phyloP scores from a whole-genome alignment of 2,113 vertebrate species.

The Sciurus niger region DNA sequence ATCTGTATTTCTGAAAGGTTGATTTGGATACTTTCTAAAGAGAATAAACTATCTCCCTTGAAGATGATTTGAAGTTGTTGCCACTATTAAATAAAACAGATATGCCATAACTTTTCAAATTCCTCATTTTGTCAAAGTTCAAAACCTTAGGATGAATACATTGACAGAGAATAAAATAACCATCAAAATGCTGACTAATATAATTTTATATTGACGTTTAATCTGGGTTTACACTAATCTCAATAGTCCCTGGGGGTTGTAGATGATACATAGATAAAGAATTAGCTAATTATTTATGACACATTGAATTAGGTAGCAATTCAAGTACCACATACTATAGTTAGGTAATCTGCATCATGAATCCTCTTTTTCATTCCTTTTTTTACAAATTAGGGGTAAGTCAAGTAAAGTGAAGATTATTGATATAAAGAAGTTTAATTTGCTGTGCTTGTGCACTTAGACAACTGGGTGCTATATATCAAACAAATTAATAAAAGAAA shows the following conservation, averaged over 20 bases:
- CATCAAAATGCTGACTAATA: background rate
- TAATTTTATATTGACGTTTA: background rate
- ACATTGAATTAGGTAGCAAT: background rate
- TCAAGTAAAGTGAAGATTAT: background rate
- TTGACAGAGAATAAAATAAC: background rate
- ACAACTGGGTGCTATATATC: background rate
- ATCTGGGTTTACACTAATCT: background rate
- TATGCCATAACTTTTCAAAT: background rate
- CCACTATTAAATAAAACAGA: background rate
- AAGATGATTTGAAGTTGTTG: background rate
- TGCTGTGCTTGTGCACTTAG: background rate
- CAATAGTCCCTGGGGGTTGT: background rate
- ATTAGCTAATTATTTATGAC: background rate
- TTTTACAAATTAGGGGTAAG: constrained; percentile 15
- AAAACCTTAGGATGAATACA: background rate
- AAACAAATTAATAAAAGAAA: background rate
- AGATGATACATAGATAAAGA: background rate
- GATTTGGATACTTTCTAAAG: background rate
- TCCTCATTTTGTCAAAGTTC: background rate
- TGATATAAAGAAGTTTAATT: constrained; percentile 25
- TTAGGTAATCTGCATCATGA: background rate
- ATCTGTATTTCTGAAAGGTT: background rate
- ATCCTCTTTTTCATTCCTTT: background rate
- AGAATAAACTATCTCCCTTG: background rate
- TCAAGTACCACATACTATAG: background rate